phyloP scores from a whole-genome alignment of 2,113 vertebrate genomes.

The Leuciscus idus region DNA sequence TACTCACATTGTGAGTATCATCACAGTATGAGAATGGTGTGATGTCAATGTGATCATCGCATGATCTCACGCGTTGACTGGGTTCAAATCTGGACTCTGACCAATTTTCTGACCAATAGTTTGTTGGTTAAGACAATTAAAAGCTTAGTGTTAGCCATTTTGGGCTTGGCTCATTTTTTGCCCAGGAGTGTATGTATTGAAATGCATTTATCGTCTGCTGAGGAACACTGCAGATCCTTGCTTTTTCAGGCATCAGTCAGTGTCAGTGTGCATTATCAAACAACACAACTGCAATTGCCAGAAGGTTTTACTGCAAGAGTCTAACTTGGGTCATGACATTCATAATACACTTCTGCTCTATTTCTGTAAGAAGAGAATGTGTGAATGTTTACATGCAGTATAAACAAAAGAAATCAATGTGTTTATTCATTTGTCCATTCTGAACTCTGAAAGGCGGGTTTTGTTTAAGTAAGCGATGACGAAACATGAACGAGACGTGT shows the following conservation, averaged over 20 bases:
- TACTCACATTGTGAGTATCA: no score
- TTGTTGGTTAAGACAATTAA: no score
- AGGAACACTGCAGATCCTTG: neutral
- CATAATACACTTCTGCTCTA: neutral
- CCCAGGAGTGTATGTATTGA: neutral
- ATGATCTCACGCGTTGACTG: no score
- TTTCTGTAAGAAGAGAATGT: neutral
- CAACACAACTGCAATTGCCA: neutral
- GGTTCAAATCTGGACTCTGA: no score
- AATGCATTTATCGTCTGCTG: neutral
- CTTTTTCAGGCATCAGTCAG: neutral
- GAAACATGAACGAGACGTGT: neutral
- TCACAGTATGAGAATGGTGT: no score
- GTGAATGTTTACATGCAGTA: neutral
- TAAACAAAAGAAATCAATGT: neutral
- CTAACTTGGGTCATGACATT: neutral
- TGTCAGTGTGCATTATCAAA: neutral
- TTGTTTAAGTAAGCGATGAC: neutral
- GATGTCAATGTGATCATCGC: no score
- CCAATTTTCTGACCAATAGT: no score
- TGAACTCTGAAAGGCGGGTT: neutral
- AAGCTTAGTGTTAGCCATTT: no score
- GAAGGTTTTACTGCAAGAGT: neutral
- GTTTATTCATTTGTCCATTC: neutral
- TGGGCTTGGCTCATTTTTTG: no score